These are phyloP conservation scores for Stichodactyla helianthus DNA, from an alignment of 64 coral and sea anemone species.

Conservation along the genomic window DNA sequence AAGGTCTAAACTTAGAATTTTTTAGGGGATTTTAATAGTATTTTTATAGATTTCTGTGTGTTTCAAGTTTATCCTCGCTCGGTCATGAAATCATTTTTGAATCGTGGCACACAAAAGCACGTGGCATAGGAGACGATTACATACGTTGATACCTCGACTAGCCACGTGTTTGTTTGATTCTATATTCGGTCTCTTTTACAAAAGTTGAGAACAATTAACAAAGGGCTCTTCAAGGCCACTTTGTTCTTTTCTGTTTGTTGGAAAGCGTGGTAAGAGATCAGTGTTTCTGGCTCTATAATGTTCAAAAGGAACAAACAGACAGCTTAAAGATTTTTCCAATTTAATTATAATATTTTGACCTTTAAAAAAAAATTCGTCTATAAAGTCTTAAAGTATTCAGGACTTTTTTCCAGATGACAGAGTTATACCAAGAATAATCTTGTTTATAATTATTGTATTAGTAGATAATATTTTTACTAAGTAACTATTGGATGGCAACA, in stretches of 20 bases:
- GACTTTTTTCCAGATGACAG: neutral
- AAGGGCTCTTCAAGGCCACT: neutral
- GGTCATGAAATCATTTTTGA: slow-evolving; percentile 19
- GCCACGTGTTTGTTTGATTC: slow-evolving; percentile 23
- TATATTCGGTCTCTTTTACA: neutral
- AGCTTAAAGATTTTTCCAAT: neutral
- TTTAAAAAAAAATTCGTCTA: neutral
- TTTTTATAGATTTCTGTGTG: neutral
- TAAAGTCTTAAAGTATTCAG: neutral
- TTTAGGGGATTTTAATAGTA: neutral
- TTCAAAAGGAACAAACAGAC: neutral
- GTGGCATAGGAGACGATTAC: neutral
- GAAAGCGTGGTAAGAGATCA: slow-evolving; percentile 4
- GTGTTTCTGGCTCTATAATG: neutral
- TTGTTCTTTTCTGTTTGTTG: slow-evolving; percentile 22
- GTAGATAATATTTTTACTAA: neutral
- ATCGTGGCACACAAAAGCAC: slow-evolving; percentile 24
- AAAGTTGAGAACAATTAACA: slow-evolving; percentile 19
- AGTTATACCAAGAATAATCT: neutral
- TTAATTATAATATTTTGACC: neutral
- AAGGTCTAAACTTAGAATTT: neutral
- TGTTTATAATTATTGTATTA: neutral
- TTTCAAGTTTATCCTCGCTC: neutral
- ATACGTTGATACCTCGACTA: neutral
- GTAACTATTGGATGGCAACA: neutral